Evolutionary conservation across 2,113 vertebrate species (phyloP).

Genomic region (Tragulus kanchil): DNA sequence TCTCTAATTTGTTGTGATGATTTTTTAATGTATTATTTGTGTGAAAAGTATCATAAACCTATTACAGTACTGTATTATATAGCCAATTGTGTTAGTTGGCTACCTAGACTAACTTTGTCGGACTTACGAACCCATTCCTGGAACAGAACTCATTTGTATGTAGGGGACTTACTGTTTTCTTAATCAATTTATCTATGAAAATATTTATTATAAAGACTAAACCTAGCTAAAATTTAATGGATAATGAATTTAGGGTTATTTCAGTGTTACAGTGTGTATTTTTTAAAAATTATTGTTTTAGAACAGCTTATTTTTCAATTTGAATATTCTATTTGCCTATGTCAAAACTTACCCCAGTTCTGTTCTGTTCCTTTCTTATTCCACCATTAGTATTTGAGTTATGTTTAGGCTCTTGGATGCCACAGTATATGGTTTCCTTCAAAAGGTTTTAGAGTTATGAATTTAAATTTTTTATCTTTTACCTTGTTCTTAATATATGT

Average conservation of each 20-base stretch:
- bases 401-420: not conserved
- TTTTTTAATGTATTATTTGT: too few species aligned
- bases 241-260: not conserved
- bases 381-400: not conserved
- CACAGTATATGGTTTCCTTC: not conserved
- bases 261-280: not conserved
- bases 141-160: not conserved
- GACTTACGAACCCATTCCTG: not conserved
- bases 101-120: too few species aligned
- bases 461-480: slow-evolving; percentile 36
- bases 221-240: not conserved
- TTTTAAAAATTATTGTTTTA: not conserved
- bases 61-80: too few species aligned
- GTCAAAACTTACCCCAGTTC: not conserved
- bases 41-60: too few species aligned
- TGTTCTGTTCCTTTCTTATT: not conserved
- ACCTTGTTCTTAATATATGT: not conserved
- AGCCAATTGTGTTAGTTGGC: too few species aligned
- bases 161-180: not conserved
- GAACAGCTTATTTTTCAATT: not conserved
- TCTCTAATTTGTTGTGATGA: too few species aligned
- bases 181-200: not conserved
- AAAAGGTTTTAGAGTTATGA: not conserved
- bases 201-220: not conserved
- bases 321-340: slow-evolving; percentile 33